Conservation (phyloP, 2,888 invertebrate genomes). For the Timema cristinae region DNA sequence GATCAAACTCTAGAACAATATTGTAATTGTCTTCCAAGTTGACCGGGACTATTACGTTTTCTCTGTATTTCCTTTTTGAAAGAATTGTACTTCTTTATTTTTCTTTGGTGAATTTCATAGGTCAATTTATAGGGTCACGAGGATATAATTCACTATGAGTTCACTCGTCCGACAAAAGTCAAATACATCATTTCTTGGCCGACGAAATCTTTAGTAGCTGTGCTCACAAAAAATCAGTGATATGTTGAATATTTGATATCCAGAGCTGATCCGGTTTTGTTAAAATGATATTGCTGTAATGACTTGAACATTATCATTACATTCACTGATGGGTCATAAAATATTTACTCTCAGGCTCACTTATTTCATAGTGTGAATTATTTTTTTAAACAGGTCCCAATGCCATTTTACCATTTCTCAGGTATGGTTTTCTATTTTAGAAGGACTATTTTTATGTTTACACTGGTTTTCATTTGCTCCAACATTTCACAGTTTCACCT, state of each 20-base stretch:
- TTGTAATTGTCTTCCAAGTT: neutral
- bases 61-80: neutral
- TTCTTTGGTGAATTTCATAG: neutral
- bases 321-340: neutral
- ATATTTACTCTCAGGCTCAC: neutral
- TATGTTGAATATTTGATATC: neutral
- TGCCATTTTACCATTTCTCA: neutral
- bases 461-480: neutral
- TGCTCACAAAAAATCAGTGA: neutral
- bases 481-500: neutral
- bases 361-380: neutral
- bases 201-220: neutral
- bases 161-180: neutral
- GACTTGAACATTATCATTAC: neutral
- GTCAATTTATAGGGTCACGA: neutral
- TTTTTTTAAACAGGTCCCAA: neutral
- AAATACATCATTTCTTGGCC: neutral
- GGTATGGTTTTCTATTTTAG: neutral
- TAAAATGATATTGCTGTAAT: neutral
- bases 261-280: neutral
- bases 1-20: neutral
- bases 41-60: neutral
- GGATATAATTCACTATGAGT: neutral
- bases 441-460: neutral
- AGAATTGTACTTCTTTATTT: slow-evolving; percentile 1